Conservation (phyloP, 2,888 invertebrate species). For the Nasonovia ribisnigri region DNA sequence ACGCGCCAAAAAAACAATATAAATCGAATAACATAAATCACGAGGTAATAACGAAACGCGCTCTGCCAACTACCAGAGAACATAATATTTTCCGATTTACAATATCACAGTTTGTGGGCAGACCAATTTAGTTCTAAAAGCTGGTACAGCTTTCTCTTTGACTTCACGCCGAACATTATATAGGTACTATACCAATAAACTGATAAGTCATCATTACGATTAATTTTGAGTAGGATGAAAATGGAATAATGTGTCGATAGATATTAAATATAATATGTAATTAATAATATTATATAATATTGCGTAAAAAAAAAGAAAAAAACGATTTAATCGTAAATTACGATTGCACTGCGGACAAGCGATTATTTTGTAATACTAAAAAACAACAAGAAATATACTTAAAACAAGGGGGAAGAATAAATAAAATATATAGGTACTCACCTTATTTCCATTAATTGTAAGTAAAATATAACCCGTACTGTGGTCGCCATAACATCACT, state of each 20-base stretch:
- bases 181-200: background rate
- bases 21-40: slow-evolving; percentile 42
- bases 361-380: background rate
- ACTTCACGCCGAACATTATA: background rate
- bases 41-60: slow-evolving; percentile 22
- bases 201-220: slow-evolving; percentile 23
- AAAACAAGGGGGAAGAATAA: background rate
- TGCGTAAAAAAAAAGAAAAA: background rate
- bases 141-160: slow-evolving; percentile 21
- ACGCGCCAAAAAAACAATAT: slow-evolving; percentile 3
- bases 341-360: background rate
- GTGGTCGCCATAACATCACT: background rate
- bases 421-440: background rate
- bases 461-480: background rate
- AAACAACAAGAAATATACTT: background rate
- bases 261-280: too few relatives aligned
- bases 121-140: slow-evolving; percentile 2
- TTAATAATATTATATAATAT: background rate
- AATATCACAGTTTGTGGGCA: background rate
- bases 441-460: background rate
- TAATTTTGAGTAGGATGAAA: background rate
- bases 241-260: background rate
- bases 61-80: background rate
- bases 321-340: background rate
- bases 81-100: background rate